Base-by-base conservation (phyloP, 1,140 invertebrate species). In the Nebria ingens region DNA sequence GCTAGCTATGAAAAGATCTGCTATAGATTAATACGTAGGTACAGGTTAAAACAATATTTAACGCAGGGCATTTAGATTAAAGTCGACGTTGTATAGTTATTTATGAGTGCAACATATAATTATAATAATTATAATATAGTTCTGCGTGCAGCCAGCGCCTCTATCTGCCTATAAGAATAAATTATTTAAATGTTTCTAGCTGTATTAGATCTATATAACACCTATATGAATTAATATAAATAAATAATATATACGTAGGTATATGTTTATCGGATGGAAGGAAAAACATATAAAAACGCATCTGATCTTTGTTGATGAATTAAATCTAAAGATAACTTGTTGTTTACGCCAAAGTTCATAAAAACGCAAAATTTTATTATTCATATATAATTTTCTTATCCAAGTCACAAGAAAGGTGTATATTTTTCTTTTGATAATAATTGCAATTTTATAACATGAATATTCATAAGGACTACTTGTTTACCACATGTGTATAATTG, bases 71-170 rank as follows among this genome's bases (percentile, higher is more conserved):
- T 45, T 45, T 45, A 45, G 40, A 45, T 45, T 45, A 45, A 9
- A 17, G 40, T 3, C 15, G 40, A 45, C 40, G 40, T 45, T n/a
- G 40, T 17, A 45, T 45, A 45, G 40, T 45, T 45, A 45, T 45
- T 45, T 45, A 45, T 45, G 40, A 45, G 40, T 45, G 17, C 17
- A 45, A 45, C 40, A 45, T 45, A 17, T 45, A 45, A 45, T 45
- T 45, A 45, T 45, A 45, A 45, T 45, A 45, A 45, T 45, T 45
- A 45, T 45, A 45, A 45, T 45, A 45, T 45, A 45, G 40, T 45
- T 45, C 40, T 45, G 40, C 40, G 40, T 45, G 40, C 40, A 45
- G 40, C 15, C 40, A 45, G 15, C 6, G 40, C 40, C 40, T 45
- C 40, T 45, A 45, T 45, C 40, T 9, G 6, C 4, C 3, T 45